Evolutionary conservation across 1,140 invertebrate genomes (phyloP).

Genomic region (Drosophila sp.): DNA sequence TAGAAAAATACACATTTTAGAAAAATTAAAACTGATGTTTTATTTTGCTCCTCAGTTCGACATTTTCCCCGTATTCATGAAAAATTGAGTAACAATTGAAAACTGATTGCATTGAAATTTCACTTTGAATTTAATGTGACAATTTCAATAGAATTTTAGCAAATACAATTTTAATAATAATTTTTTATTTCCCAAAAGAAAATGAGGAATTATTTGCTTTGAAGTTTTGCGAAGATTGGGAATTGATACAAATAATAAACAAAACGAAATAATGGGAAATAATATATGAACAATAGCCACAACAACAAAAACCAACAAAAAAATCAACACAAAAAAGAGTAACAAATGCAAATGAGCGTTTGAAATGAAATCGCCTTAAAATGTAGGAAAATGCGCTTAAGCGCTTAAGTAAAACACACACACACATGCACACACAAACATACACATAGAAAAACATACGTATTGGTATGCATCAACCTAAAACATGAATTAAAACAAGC

Average conservation of each 20-base stretch:
- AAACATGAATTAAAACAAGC: conserved; percentile 61
- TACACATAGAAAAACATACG: conserved; percentile 1
- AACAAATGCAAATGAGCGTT: conserved; percentile 72
- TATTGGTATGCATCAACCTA: neutral
- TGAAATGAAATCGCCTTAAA: conserved; percentile 68
- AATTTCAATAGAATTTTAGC: neutral
- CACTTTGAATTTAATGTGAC: neutral
- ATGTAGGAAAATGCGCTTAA: conserved; percentile 76
- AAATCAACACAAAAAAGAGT: conserved; percentile 5
- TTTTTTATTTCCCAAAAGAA: neutral
- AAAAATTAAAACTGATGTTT: too few relatives aligned
- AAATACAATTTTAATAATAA: neutral
- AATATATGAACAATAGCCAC: conserved; percentile 1
- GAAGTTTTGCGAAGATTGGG: neutral
- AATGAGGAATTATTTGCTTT: conserved; percentile 1
- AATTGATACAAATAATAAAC: neutral
- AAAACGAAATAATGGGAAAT: neutral
- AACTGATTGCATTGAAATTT: neutral
- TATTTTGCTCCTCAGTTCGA: too few relatives aligned
- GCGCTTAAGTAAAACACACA: conserved; percentile 54
- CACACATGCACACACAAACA: conserved; percentile 11
- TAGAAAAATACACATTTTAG: too few relatives aligned
- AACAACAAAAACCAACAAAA: neutral
- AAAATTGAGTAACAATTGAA: neutral
- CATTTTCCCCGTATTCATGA: too few relatives aligned